Conservation (phyloP, 2,888 invertebrate genomes). For the Eupithecia subfuscata region DNA sequence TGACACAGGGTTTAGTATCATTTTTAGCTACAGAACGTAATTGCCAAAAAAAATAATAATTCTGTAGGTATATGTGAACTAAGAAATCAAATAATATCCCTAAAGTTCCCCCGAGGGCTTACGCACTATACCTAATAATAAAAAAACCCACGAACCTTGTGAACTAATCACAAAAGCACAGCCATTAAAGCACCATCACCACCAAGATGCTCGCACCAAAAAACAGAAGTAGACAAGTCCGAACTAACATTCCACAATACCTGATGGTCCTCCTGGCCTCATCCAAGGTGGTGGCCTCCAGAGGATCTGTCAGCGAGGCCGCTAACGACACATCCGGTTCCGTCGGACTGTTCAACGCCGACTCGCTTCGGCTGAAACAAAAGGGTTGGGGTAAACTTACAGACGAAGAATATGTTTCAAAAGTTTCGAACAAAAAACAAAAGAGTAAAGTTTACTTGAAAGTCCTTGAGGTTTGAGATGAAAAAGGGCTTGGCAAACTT, state of each 20-base stretch:
- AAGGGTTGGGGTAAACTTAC: neutral
- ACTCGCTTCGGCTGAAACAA: constrained; percentile 77
- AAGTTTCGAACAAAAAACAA: neutral
- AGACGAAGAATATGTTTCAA: neutral
- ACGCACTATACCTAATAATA: too few relatives aligned
- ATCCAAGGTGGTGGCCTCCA: constrained; percentile 86
- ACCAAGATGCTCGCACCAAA: neutral
- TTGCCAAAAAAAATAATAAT: too few relatives aligned
- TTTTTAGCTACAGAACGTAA: neutral
- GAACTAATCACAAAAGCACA: too few relatives aligned
- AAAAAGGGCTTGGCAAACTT: neutral
- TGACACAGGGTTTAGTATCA: neutral
- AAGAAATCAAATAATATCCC: too few relatives aligned
- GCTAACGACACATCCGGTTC: constrained; percentile 82
- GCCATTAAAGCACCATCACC: neutral
- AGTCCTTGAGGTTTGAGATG: neutral
- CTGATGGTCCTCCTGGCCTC: constrained; percentile 87
- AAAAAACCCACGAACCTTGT: too few relatives aligned
- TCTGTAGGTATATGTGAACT: too few relatives aligned
- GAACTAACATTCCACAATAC: constrained; percentile 54
- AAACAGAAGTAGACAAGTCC: constrained; percentile 1
- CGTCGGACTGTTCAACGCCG: constrained; percentile 82
- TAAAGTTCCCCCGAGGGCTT: too few relatives aligned
- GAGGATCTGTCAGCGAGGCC: constrained; percentile 80
- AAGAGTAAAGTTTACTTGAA: neutral